Percentiles rank a stretch among this genome's conserved stretches.
Evolutionary conservation across 2,113 vertebrate species (phyloP).

Genomic region (Phalacrocorax aristotelis): DNA sequence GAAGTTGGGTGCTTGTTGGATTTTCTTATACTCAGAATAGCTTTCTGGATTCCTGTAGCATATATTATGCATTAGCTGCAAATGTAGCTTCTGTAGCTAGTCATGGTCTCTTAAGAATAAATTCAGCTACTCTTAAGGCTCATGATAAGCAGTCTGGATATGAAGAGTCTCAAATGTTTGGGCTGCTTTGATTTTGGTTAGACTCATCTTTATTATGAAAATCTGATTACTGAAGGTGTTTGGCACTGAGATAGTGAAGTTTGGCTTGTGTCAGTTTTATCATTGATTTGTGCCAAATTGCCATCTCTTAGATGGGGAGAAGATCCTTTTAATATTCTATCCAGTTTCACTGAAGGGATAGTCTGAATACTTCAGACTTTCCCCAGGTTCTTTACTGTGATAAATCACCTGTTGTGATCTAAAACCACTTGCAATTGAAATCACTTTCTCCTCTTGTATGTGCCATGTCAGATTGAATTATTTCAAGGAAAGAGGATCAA

Average conservation of each 20-base stretch:
- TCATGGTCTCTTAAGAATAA: not conserved
- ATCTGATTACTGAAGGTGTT: not conserved
- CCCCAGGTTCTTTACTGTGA: not conserved
- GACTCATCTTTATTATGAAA: not conserved
- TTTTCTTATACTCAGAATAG: conserved; percentile 48
- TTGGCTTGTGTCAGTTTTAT: not conserved
- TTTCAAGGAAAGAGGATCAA: not conserved
- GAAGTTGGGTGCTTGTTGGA: conserved; percentile 20
- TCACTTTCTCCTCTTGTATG: not conserved
- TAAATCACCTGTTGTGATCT: not conserved
- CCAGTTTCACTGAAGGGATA: not conserved
- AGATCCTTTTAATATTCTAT: not conserved
- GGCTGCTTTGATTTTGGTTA: not conserved
- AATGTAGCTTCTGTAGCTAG: conserved; percentile 5
- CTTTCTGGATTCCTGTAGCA: conserved; percentile 26
- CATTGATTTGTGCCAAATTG: not conserved
- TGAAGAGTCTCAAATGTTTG: not conserved
- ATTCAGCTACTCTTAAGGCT: not conserved
- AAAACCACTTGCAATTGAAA: not conserved
- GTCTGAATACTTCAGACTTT: not conserved
- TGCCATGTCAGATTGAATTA: not conserved
- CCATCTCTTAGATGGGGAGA: not conserved
- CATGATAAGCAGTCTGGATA: not conserved
- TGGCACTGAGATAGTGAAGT: not conserved
- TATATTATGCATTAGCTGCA: conserved; percentile 55